Percentiles rank a stretch among this genome's conserved stretches.
Conservation (phyloP, 1,140 invertebrate species). For the Capitella teleta region DNA sequence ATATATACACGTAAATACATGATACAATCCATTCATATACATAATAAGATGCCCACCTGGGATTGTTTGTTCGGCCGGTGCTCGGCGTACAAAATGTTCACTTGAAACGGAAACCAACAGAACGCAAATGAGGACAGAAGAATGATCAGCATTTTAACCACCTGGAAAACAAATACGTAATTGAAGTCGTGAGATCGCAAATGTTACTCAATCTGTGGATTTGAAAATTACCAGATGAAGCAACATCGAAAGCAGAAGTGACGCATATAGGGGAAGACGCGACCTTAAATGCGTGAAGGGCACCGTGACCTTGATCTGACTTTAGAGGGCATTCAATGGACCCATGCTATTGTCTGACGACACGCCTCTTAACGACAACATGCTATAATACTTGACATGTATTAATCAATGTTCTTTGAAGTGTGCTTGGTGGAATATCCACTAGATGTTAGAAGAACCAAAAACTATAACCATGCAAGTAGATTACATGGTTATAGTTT, state of each 20-base stretch:
- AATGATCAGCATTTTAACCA: slow-evolving; percentile 43
- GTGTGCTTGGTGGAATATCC: too few relatives aligned
- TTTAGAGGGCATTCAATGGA: too few relatives aligned
- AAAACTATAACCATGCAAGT: too few relatives aligned
- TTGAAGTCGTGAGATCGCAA: not conserved
- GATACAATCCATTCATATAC: not conserved
- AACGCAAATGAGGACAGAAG: slow-evolving; percentile 40
- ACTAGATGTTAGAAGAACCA: too few relatives aligned
- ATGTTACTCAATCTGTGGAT: not conserved
- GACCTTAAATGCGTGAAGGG: too few relatives aligned
- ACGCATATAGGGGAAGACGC: too few relatives aligned
- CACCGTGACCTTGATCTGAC: too few relatives aligned
- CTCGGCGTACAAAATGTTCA: slow-evolving; percentile 28
- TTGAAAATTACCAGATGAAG: not conserved
- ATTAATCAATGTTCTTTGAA: too few relatives aligned
- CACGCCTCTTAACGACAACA: too few relatives aligned
- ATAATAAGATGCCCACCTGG: not conserved
- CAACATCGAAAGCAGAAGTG: not conserved
- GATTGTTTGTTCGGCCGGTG: slow-evolving; percentile 11
- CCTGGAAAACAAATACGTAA: slow-evolving; percentile 21
- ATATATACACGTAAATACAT: not conserved
- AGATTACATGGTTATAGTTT: too few relatives aligned
- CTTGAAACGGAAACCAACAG: slow-evolving; percentile 37
- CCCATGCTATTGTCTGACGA: too few relatives aligned
- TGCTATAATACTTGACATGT: too few relatives aligned